A percentile compares a stretch with the other conserved stretches of the same genome.
Evolutionary conservation across 2,797 vertebrate genomes (phyloP).

Genomic region (Chelmon rostratus): DNA sequence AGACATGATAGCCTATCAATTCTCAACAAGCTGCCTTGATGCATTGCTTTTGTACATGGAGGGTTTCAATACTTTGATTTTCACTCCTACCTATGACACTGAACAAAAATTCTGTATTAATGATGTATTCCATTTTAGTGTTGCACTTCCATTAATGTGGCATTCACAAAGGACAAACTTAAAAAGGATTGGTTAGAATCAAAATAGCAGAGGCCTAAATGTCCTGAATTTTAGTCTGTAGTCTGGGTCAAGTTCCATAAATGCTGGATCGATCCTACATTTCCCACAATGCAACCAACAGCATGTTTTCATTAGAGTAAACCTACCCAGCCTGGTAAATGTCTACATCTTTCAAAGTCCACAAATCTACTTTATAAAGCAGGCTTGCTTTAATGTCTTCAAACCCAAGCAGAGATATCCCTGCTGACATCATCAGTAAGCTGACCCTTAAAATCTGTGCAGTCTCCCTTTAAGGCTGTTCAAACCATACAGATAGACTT

Average conservation of each 20-base stretch:
- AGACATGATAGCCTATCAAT: not conserved
- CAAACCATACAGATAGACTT: not conserved
- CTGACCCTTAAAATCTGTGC: not conserved
- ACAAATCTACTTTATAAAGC: not conserved
- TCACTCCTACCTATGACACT: not conserved
- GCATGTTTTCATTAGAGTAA: not conserved
- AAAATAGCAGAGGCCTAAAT: not conserved
- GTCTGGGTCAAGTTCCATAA: not conserved
- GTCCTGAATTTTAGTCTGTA: not conserved
- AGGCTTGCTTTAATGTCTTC: not conserved
- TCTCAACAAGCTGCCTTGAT: conserved; percentile 3
- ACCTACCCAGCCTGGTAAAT: not conserved
- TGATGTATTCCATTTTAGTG: not conserved
- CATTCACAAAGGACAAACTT: not conserved
- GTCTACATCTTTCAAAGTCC: not conserved
- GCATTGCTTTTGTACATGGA: not conserved
- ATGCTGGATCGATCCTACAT: not conserved
- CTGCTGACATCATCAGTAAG: not conserved
- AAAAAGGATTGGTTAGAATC: not conserved
- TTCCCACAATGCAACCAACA: not conserved
- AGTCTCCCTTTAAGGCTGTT: no score
- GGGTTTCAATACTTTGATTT: not conserved
- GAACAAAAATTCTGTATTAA: not conserved
- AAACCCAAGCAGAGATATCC: not conserved
- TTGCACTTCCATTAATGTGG: not conserved